Evolutionary conservation across 2,888 invertebrate genomes (phyloP), one percentile per base, ranked within the genome.

Genomic region (Drosophila longiperda): DNA sequence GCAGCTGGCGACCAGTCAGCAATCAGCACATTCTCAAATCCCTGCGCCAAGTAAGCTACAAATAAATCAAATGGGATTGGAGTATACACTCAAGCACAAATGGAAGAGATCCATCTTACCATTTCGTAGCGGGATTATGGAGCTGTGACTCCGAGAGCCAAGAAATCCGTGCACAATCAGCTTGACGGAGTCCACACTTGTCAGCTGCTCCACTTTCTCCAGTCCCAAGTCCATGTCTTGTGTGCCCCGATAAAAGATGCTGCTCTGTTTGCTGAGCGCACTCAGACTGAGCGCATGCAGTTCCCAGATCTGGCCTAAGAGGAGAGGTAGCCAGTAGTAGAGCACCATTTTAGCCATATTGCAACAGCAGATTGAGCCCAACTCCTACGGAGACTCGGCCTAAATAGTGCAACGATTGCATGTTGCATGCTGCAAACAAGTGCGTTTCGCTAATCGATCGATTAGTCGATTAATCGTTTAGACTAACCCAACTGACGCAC

Each of bases 1-100:
- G 93, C 91, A 4, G 90, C 91, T 29, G 91, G 82, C 23, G 85
- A 71, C 93, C 93, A 93, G 53, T 93, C 93, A 5, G 90, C 93
- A n/a, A 92, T 55, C 4, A 92, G 75, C 0, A 93, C 59, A 63
- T 92, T 90, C 32, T 78, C 84, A 45, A 71, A 76, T 15, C 92
- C 93, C 55, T 89, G 87, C 0, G 91, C 82, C 20, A 86, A 70
- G 63, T 92, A 93, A n/a, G 92, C 93, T 73, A 26, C 2, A 17
- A 26, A 23, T 12, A 20, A 26, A 26, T 49, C 26, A 15, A n/a
- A 6, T 32, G 8, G 26, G 4, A 9, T 23, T 45, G 15, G 2
- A 45, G 15, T 23, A 23, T 8, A 15, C 15, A 0, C 2, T 7
- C 15, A 45, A 23, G 15, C 8, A 15, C 2, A 0, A 23, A 1